Percentiles rank a stretch among this genome's conserved stretches.
Conservation (phyloP, 2,113 vertebrate species). For the Emydura subglobosa region DNA sequence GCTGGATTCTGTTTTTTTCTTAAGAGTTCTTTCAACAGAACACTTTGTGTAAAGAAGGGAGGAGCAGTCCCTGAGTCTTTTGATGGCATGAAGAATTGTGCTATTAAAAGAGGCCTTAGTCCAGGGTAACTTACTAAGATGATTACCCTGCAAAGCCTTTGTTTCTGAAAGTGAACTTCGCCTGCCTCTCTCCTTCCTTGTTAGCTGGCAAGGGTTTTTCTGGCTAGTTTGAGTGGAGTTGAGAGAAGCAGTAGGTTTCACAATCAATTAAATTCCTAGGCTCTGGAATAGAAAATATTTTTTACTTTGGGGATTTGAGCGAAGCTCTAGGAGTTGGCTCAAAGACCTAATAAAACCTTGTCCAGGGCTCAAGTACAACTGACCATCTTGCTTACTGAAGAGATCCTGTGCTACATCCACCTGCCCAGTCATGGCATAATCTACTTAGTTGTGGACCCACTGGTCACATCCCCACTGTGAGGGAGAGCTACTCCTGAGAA, state of each 20-base stretch:
- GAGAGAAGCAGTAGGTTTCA: not conserved
- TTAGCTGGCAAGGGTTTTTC: not conserved
- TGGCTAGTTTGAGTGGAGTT: not conserved
- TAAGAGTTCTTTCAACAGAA: not conserved
- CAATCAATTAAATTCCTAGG: not conserved
- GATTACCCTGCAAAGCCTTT: not conserved
- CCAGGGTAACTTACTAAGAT: not conserved
- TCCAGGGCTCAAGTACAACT: not conserved
- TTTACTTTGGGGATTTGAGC: not conserved
- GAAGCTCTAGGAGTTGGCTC: not conserved
- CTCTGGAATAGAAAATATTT: not conserved
- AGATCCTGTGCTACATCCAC: not conserved
- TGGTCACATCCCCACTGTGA: rapidly evolving
- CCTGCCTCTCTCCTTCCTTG: not conserved
- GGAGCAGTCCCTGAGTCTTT: not conserved
- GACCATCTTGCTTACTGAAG: not conserved
- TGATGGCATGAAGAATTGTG: not conserved
- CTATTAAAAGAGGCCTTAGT: not conserved
- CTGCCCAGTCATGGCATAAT: rapidly evolving
- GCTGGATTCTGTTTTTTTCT: not conserved
- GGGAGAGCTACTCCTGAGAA: not conserved
- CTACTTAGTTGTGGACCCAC: not conserved
- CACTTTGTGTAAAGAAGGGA: not conserved
- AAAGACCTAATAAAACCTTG: not conserved
- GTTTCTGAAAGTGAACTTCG: not conserved